Evolutionary conservation across 2,113 vertebrate genomes (phyloP).

Genomic region (Misgurnus mizolepis): DNA sequence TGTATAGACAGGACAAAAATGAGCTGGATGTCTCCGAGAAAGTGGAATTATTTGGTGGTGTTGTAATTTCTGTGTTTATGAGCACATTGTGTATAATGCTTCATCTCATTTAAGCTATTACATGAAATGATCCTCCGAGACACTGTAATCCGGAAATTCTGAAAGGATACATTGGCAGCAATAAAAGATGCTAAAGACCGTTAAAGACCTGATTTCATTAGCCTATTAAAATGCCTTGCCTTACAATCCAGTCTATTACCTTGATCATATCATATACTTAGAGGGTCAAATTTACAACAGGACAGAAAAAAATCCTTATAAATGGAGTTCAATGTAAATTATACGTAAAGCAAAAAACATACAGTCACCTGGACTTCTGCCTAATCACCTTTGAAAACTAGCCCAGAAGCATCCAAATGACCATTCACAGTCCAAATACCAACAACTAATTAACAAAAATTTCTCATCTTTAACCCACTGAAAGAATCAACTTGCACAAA

Average conservation of each 20-base stretch:
- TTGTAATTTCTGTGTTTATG: neutral
- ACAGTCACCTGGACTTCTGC: too few relatives aligned
- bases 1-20: neutral
- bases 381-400: too few relatives aligned
- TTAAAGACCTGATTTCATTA: constrained; percentile 16
- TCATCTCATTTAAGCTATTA: constrained; percentile 12
- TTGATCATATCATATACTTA: neutral
- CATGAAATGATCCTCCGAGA: neutral
- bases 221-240: neutral
- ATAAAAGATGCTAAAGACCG: neutral
- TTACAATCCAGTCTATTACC: neutral
- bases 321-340: too few relatives aligned
- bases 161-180: neutral
- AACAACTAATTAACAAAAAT: too few relatives aligned
- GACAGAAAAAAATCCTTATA: too few relatives aligned
- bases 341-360: too few relatives aligned
- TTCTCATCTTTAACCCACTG: too few relatives aligned
- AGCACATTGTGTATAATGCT: neutral
- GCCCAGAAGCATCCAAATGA: too few relatives aligned
- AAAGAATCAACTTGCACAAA: too few relatives aligned
- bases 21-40: constrained; percentile 1
- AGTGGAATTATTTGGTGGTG: constrained; percentile 7
- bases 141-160: constrained; percentile 2
- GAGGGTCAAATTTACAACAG: neutral
- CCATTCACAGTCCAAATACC: too few relatives aligned